Conservation (phyloP, 2,888 invertebrate genomes). For the Germaria angustata region DNA sequence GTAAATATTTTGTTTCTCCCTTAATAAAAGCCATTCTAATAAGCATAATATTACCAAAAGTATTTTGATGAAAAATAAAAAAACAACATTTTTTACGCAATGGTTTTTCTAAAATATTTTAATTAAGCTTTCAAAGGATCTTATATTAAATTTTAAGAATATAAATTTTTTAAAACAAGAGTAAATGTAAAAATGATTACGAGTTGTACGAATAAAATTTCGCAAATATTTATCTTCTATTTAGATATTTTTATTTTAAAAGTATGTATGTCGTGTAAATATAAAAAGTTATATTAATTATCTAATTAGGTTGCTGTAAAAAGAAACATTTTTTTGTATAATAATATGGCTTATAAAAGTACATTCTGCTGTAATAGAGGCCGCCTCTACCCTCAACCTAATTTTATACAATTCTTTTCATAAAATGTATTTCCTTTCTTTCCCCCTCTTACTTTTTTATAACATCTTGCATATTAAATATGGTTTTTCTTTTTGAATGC, state of each 20-base stretch:
- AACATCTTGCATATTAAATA: background rate
- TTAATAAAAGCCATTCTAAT: background rate
- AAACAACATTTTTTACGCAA: too few species aligned
- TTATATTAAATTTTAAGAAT: too few species aligned
- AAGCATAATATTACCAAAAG: background rate
- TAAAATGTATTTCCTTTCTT: background rate
- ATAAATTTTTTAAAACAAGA: background rate
- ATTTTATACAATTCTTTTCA: background rate
- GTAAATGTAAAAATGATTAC: background rate
- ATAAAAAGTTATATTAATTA: conserved; percentile 51
- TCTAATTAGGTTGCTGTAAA: conserved; percentile 44
- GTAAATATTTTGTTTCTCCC: too few species aligned
- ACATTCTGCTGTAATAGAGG: background rate
- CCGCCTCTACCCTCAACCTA: conserved; percentile 19
- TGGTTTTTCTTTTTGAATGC: conserved; percentile 16
- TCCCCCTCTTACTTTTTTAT: too few species aligned
- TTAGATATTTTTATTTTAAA: too few species aligned
- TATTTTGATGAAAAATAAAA: background rate
- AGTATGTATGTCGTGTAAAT: too few species aligned
- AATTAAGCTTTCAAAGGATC: too few species aligned
- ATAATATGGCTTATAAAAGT: background rate
- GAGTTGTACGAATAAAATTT: background rate
- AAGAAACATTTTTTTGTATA: background rate
- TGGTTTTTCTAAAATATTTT: background rate
- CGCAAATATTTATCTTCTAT: too few species aligned